Evolutionary conservation across 64 coral and sea anemone genomes (phyloP).

Genomic region (Montipora efflorescens): DNA sequence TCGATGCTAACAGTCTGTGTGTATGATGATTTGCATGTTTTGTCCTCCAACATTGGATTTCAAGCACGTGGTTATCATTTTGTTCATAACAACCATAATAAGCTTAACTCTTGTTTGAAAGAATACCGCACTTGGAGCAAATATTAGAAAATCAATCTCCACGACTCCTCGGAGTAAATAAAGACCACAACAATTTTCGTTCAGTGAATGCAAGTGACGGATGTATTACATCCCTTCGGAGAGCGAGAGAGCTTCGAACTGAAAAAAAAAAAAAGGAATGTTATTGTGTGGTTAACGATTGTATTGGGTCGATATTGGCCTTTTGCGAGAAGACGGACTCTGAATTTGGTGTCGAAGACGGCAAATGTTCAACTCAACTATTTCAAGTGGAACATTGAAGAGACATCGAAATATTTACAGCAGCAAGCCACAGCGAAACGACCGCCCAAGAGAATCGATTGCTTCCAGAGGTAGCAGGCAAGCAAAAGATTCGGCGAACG

Average conservation of each 20-base stretch:
- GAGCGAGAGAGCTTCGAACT: too few relatives aligned
- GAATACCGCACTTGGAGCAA: neutral
- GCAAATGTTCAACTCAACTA: slow-evolving; percentile 35
- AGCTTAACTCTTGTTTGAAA: neutral
- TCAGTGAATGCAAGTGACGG: too few relatives aligned
- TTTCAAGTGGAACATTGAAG: slow-evolving; percentile 3
- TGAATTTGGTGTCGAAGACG: slow-evolving; percentile 8
- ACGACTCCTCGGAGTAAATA: neutral
- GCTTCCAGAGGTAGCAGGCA: neutral
- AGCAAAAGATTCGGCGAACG: slow-evolving; percentile 31
- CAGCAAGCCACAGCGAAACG: slow-evolving; percentile 18
- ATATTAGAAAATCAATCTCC: neutral
- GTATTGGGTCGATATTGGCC: neutral
- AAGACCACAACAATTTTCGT: neutral
- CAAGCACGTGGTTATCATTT: slow-evolving; percentile 13
- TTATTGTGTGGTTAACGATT: too few relatives aligned
- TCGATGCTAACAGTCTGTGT: neutral
- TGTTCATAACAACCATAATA: neutral
- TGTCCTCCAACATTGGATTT: slow-evolving; percentile 5
- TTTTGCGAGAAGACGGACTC: neutral
- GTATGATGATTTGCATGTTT: slow-evolving; percentile 28
- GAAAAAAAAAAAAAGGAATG: neutral
- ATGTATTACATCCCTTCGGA: too few relatives aligned
- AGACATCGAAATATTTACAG: slow-evolving; percentile 17
- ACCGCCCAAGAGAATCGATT: slow-evolving; percentile 33